Percentiles rank a stretch among this genome's conserved stretches.
phyloP scores from a whole-genome alignment of 2,888 invertebrate species.

The Pachymerium ferrugineum region DNA sequence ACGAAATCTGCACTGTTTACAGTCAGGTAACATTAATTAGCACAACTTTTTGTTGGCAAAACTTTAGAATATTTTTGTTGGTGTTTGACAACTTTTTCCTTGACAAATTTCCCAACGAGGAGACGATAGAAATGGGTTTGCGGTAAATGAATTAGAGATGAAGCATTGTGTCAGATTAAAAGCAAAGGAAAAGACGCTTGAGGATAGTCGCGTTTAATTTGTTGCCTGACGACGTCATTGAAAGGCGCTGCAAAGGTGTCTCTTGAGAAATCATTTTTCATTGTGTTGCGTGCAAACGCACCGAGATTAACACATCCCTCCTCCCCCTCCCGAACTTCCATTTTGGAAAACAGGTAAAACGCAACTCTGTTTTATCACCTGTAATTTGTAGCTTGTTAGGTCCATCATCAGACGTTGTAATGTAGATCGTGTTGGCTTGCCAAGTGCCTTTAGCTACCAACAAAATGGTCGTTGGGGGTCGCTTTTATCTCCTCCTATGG shows the following conservation, averaged over 20 bases:
- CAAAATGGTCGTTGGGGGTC: background rate
- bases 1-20: too few species aligned
- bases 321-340: too few species aligned
- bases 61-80: too few species aligned
- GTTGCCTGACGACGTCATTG: constrained; percentile 22
- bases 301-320: constrained; percentile 20
- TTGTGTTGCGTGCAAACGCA: constrained; percentile 22
- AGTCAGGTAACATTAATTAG: too few species aligned
- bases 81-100: too few species aligned
- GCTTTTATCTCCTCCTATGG: background rate
- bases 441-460: background rate
- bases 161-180: too few species aligned
- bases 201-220: constrained; percentile 25
- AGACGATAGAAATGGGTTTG: too few species aligned
- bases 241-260: constrained; percentile 13
- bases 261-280: constrained; percentile 27
- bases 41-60: too few species aligned
- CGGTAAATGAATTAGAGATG: constrained; percentile 11
- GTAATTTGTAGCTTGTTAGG: constrained; percentile 10
- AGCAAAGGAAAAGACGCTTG: constrained; percentile 2
- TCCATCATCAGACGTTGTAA: background rate
- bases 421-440: background rate
- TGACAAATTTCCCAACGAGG: too few species aligned
- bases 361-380: background rate
- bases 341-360: background rate